phyloP scores from a whole-genome alignment of 2,113 vertebrate genomes.

The Stigmatopora argus region DNA sequence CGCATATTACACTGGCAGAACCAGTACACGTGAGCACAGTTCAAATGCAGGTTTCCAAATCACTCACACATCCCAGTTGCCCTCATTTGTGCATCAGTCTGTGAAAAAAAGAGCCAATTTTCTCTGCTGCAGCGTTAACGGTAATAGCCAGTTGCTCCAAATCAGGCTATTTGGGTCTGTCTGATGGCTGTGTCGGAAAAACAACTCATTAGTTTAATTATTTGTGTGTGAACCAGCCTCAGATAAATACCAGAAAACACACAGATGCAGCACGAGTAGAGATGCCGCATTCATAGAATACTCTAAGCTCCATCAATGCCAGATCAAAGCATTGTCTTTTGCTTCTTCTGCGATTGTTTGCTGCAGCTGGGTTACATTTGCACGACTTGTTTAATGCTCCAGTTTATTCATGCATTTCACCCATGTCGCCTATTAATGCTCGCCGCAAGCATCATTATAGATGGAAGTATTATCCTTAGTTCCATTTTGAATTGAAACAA shows the following conservation, averaged over 20 bases:
- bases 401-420: neutral
- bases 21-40: slow-evolving; percentile 28
- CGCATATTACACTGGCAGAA: slow-evolving; percentile 40
- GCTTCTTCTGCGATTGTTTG: neutral
- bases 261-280: slow-evolving; percentile 31
- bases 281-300: slow-evolving; percentile 20
- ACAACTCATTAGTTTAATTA: slow-evolving; percentile 9
- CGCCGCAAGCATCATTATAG: neutral
- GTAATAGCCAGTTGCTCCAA: slow-evolving; percentile 24
- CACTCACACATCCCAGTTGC: slow-evolving; percentile 21
- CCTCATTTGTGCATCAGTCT: slow-evolving; percentile 26
- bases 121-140: slow-evolving; percentile 8
- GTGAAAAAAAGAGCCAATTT: slow-evolving; percentile 17
- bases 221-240: slow-evolving; percentile 3
- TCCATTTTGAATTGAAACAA: neutral
- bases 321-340: slow-evolving; percentile 1
- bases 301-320: neutral
- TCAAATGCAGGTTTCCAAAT: slow-evolving; percentile 33
- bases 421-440: neutral
- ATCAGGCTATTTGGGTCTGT: slow-evolving; percentile 24
- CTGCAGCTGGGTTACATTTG: neutral
- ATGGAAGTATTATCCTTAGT: neutral
- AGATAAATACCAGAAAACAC: slow-evolving; percentile 14
- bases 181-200: slow-evolving; percentile 26
- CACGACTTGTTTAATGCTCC: neutral